A percentile compares a stretch with the other conserved stretches of the same genome.
Evolutionary conservation across 30 jellyfish, hydroid and myxozoan genomes (phyloP).

Genomic region (Chironex yamaguchii): DNA sequence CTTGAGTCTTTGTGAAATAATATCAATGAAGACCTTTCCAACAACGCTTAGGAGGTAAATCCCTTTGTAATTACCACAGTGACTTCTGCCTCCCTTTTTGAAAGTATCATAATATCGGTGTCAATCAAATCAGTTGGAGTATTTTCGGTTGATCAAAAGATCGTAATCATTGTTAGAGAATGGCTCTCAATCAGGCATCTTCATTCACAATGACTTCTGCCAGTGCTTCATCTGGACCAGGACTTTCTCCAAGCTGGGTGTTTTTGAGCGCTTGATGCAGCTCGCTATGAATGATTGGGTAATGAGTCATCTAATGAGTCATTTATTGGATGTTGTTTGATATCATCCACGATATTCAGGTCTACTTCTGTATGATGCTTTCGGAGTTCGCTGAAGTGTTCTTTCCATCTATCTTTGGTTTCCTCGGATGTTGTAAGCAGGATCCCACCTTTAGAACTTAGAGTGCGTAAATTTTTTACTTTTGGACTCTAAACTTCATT

Average conservation of each 20-base stretch:
- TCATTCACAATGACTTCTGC: slow-evolving; percentile 64
- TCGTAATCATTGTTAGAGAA: slow-evolving; percentile 14
- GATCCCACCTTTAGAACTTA: slow-evolving; percentile 46
- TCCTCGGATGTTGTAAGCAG: slow-evolving; percentile 45
- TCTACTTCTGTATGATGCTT: slow-evolving; percentile 59
- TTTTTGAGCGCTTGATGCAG: slow-evolving; percentile 67
- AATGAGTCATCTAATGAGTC: slow-evolving; percentile 67
- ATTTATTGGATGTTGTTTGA: slow-evolving; percentile 61
- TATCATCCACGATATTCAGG: slow-evolving; percentile 34
- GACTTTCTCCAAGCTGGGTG: slow-evolving; percentile 72
- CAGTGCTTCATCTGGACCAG: slow-evolving; percentile 61
- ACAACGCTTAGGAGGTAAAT: slow-evolving; percentile 6
- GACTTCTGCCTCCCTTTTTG: slow-evolving; percentile 40
- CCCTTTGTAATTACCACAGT: slow-evolving; percentile 56
- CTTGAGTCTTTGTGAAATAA: slow-evolving; percentile 43
- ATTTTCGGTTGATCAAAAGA: slow-evolving; percentile 46
- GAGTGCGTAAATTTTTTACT: slow-evolving; percentile 38
- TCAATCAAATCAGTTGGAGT: slow-evolving; percentile 58
- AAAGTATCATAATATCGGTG: slow-evolving; percentile 51
- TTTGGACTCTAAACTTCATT: slow-evolving; percentile 70
- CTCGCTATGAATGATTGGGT: slow-evolving; percentile 62
- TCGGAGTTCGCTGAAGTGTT: slow-evolving; percentile 65
- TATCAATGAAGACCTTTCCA: neutral
- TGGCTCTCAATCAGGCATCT: slow-evolving; percentile 51
- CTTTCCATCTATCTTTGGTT: slow-evolving; percentile 58